Evolutionary conservation across 1,140 invertebrate genomes (phyloP).

Genomic region (Cydia amplana): DNA sequence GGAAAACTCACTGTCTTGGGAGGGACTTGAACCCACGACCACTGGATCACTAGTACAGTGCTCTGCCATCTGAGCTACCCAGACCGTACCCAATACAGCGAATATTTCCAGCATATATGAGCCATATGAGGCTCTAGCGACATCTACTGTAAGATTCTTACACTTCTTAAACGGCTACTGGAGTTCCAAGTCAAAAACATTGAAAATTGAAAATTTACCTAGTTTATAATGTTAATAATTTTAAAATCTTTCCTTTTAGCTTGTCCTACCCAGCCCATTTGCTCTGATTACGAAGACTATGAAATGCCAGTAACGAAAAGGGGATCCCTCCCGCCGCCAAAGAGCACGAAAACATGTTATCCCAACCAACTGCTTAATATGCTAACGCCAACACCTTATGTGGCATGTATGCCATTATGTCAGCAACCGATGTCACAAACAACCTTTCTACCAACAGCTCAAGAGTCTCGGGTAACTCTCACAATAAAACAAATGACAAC

Average conservation of each 20-base stretch:
- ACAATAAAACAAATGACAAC: not conserved
- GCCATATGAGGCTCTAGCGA: no score
- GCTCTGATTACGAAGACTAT: not conserved
- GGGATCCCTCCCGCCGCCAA: not conserved
- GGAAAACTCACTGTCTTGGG: no score
- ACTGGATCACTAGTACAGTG: no score
- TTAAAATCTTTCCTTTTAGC: not conserved
- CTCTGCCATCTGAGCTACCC: no score
- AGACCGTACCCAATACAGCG: no score
- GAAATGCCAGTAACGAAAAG: not conserved
- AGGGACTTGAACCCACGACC: no score
- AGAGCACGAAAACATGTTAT: not conserved
- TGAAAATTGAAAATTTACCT: no score
- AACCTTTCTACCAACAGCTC: not conserved
- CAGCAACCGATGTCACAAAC: conserved; percentile 31
- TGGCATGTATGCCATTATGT: conserved; percentile 41
- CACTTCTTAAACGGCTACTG: no score
- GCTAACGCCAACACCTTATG: not conserved
- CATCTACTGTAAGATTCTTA: no score
- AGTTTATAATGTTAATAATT: no score
- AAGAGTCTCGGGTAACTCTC: not conserved
- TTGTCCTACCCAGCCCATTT: not conserved
- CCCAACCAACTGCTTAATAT: not conserved
- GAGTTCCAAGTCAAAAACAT: no score
- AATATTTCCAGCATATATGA: no score